Conservation (phyloP, 2,888 invertebrate species). For the Phorcus lineatus region DNA sequence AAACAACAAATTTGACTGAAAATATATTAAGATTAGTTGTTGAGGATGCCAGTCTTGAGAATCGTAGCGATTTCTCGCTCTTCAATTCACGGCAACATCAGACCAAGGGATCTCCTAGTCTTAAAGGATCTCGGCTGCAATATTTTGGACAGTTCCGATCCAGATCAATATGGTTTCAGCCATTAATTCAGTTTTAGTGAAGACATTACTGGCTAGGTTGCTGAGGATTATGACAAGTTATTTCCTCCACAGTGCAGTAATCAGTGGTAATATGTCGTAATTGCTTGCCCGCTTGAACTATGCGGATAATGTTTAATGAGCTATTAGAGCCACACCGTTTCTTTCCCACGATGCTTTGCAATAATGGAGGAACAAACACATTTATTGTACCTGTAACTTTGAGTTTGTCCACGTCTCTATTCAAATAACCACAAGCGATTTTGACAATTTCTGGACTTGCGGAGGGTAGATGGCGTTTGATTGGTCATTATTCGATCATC, state of each 20-base stretch:
- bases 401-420: neutral
- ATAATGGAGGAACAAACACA: neutral
- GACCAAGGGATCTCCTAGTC: no score
- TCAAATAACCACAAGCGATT: neutral
- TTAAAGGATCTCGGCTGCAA: no score
- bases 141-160: neutral
- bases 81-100: no score
- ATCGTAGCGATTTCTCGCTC: no score
- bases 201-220: neutral
- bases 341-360: neutral
- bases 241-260: neutral
- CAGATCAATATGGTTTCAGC: neutral
- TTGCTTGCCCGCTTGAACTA: neutral
- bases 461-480: neutral
- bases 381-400: neutral
- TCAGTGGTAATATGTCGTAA: neutral
- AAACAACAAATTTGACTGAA: no score
- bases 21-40: no score
- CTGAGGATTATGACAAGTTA: slow-evolving; percentile 4
- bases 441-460: neutral
- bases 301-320: neutral
- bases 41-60: no score
- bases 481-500: slow-evolving; percentile 4
- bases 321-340: neutral
- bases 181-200: neutral